Evolutionary conservation across 2,888 invertebrate genomes (phyloP).

Genomic region (Oscheius sp.): DNA sequence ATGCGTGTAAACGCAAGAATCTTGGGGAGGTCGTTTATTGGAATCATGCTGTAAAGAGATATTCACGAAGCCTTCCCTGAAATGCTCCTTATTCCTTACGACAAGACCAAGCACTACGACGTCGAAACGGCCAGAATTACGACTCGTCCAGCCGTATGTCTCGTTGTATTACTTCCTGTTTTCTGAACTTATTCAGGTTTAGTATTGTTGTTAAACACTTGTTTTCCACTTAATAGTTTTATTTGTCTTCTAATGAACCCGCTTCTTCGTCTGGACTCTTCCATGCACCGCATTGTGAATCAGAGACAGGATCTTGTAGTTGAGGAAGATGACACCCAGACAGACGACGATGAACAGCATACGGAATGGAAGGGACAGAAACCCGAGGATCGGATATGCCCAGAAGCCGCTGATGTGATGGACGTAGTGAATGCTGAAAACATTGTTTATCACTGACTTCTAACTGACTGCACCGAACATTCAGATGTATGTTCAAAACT

Average conservation of each 20-base stretch:
- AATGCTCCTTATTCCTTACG: no score
- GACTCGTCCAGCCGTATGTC: no score
- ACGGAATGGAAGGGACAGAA: constrained; percentile 54
- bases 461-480: no score
- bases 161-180: no score
- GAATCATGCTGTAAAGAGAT: no score
- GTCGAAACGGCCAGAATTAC: no score
- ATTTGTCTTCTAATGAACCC: not conserved
- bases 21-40: no score
- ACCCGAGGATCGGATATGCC: constrained; percentile 70
- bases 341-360: constrained; percentile 60
- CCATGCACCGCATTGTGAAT: constrained; percentile 5
- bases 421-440: constrained; percentile 66
- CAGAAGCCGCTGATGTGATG: constrained; percentile 63
- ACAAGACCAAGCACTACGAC: no score
- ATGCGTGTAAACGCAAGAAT: no score
- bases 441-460: not conserved
- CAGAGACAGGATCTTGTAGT: constrained; percentile 38
- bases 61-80: no score
- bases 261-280: constrained; percentile 7
- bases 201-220: no score
- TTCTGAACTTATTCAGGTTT: no score
- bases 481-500: constrained; percentile 30
- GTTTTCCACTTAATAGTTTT: not conserved
- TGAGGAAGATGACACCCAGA: constrained; percentile 51